These are phyloP conservation scores for Pedionomus torquatus DNA, from an alignment of 2,113 vertebrate genomes.

Conservation along the genomic window DNA sequence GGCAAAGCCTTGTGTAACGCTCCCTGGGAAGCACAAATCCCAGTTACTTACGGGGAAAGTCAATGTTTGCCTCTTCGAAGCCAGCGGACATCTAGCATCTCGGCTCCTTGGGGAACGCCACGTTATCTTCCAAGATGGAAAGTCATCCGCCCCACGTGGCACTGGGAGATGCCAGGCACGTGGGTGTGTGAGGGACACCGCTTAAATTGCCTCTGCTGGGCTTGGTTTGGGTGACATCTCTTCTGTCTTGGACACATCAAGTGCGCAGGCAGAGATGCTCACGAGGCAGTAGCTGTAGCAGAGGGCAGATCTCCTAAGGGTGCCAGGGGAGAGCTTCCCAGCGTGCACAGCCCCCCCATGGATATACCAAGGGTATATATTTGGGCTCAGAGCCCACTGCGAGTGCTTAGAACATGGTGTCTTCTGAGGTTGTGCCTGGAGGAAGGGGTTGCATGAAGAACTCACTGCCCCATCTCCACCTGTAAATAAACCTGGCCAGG, in stretches of 20 bases:
- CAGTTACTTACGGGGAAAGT: background rate
- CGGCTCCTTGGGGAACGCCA: background rate
- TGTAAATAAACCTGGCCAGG: background rate
- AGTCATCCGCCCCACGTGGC: background rate
- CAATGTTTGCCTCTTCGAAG: background rate
- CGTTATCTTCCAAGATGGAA: background rate
- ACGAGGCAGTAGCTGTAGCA: background rate
- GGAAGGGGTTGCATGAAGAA: background rate
- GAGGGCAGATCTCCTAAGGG: background rate
- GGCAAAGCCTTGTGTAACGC: background rate
- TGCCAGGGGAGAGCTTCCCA: background rate
- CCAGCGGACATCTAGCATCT: background rate
- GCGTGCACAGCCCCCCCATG: fast-evolving
- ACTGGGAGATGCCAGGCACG: background rate
- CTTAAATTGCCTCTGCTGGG: background rate
- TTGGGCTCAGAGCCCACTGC: background rate
- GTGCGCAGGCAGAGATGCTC: background rate
- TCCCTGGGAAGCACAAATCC: background rate
- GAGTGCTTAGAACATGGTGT: fast-evolving
- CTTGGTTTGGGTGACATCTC: background rate
- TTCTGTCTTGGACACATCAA: background rate
- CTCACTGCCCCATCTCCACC: background rate
- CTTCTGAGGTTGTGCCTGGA: background rate
- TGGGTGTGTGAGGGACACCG: background rate
- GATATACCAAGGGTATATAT: background rate